Conservation (phyloP, 2,113 vertebrate genomes). For the Leptodactylus fuscus region DNA sequence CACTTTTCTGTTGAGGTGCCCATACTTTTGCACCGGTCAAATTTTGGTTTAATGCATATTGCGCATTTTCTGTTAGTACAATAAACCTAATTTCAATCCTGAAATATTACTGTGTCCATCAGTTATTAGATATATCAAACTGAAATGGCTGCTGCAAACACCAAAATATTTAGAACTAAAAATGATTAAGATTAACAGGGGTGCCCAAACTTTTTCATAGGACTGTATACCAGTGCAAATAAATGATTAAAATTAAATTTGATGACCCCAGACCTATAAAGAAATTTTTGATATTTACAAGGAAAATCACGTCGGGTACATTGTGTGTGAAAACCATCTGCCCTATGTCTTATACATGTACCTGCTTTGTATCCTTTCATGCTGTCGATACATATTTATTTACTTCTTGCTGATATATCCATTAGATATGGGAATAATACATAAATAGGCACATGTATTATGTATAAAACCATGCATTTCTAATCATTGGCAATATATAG, state of each 20-base stretch:
- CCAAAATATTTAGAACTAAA: too few relatives aligned
- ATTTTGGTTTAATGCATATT: too few relatives aligned
- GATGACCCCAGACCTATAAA: too few relatives aligned
- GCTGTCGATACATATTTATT: conserved; percentile 10
- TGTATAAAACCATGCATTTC: conserved; percentile 1
- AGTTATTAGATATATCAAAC: too few relatives aligned
- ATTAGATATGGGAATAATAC: conserved; percentile 14
- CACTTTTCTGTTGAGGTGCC: too few relatives aligned
- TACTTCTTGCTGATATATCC: not conserved
- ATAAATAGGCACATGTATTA: conserved; percentile 10
- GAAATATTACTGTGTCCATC: too few relatives aligned
- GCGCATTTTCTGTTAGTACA: too few relatives aligned
- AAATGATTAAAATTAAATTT: not conserved
- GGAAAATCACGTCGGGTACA: not conserved
- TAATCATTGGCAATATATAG: conserved; percentile 31
- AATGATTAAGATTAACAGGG: not conserved
- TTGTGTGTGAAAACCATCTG: not conserved
- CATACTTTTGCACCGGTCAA: too few relatives aligned
- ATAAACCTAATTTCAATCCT: too few relatives aligned
- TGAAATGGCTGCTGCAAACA: too few relatives aligned
- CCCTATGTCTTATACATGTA: not conserved
- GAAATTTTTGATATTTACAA: too few relatives aligned
- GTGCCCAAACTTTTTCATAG: too few relatives aligned
- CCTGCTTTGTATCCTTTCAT: not conserved
- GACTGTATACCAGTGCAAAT: not conserved